These are phyloP conservation scores for Cerastoderma edule DNA, from an alignment of 2,888 invertebrate species.

Conservation along the genomic window DNA sequence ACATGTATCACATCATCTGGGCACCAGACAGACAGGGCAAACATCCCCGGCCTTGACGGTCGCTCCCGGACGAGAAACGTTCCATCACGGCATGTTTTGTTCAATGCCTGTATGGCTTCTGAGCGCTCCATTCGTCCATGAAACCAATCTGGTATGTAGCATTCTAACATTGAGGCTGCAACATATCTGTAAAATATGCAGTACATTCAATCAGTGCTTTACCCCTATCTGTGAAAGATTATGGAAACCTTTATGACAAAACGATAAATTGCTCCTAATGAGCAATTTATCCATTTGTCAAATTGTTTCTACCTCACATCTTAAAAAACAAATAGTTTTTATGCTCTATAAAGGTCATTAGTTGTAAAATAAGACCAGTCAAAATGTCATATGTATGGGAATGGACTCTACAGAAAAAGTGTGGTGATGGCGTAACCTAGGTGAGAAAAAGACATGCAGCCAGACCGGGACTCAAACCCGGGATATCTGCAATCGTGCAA, in stretches of 20 bases:
- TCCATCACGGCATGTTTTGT: constrained; percentile 57
- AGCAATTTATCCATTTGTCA: neutral
- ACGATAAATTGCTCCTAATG: constrained; percentile 7
- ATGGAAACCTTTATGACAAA: neutral
- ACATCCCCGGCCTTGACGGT: constrained; percentile 42
- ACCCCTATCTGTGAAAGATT: neutral
- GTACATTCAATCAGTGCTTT: neutral
- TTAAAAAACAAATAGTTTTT: no score
- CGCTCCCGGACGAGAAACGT: constrained; percentile 58
- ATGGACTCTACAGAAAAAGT: no score
- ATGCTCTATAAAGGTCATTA: no score
- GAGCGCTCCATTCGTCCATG: constrained; percentile 56
- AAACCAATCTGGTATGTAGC: constrained; percentile 61
- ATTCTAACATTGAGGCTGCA: constrained; percentile 50
- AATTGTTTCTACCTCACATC: no score
- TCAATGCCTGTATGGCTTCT: constrained; percentile 47
- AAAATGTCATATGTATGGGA: no score
- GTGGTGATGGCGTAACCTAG: no score
- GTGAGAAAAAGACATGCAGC: no score
- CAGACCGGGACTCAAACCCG: no score
- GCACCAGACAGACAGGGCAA: constrained; percentile 59
- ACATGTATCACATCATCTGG: constrained; percentile 54
- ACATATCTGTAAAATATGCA: constrained; percentile 41
- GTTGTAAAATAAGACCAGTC: no score
- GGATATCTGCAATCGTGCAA: no score